Conservation (phyloP, 2,113 vertebrate species). For the Gadus chalcogrammus region DNA sequence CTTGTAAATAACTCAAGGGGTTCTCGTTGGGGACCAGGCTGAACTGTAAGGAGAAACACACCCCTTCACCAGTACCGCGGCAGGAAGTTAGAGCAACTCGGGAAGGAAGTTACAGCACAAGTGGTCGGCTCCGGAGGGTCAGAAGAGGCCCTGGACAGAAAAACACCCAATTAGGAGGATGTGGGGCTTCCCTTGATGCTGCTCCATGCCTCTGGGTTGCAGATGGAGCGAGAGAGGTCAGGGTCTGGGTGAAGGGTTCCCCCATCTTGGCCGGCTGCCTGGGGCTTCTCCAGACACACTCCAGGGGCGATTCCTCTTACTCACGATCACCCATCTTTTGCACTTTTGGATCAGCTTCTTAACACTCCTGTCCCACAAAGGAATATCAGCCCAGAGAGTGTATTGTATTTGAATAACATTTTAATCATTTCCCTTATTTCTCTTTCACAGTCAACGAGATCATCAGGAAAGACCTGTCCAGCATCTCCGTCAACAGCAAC, state of each 20-base stretch:
- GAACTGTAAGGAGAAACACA: neutral
- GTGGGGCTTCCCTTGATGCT: constrained; percentile 45
- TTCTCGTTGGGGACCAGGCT: neutral
- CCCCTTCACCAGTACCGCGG: constrained; percentile 3
- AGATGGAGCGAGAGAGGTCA: too few species aligned
- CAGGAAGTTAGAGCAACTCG: constrained; percentile 39
- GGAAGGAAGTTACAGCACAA: constrained; percentile 42
- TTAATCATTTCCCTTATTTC: neutral
- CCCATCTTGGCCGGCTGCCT: too few species aligned
- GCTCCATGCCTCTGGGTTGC: constrained; percentile 19
- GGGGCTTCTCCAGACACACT: too few species aligned
- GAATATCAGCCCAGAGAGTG: too few species aligned
- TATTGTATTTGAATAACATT: too few species aligned
- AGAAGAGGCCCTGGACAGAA: constrained; percentile 29
- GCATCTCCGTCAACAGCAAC: constrained; percentile 79
- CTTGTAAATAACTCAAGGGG: constrained; percentile 21
- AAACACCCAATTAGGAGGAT: constrained; percentile 29
- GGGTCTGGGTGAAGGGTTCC: too few species aligned
- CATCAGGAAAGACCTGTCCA: constrained; percentile 94
- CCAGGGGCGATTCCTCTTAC: too few species aligned
- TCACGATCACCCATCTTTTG: too few species aligned
- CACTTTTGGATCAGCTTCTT: too few species aligned
- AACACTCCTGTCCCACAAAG: too few species aligned
- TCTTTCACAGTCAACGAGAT: constrained; percentile 91
- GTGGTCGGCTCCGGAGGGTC: constrained; percentile 19